Evolutionary conservation across 2,888 invertebrate genomes (phyloP), one percentile per base, ranked within the genome.

Genomic region (Cantharis nigra): DNA sequence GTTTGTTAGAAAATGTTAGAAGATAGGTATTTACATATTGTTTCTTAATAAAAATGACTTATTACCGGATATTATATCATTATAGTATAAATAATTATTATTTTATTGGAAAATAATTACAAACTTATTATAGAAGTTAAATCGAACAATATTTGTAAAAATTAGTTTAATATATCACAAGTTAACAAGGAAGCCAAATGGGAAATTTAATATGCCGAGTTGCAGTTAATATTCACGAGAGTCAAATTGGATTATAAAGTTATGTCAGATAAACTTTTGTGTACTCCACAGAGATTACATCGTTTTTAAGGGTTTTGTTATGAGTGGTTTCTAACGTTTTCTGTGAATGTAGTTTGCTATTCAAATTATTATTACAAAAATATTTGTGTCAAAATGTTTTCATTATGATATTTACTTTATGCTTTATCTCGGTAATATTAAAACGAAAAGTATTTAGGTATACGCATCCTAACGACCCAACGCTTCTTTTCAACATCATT

Each of bases 191-290:
- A 70, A 70, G 70, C 74, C 69, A 74, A 74, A 70, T 69, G 69
- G 74, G 70, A 63, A 74, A 74, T 69, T 74, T 74, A 74, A 74
- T 74, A 74, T 74, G 74, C 74, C 28, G 64, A 63, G 74, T 28
- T 77, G 71, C 76, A 73, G 77, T 78, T 78, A 79, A 79, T 78
- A 78, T 79, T 73, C 75, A 74, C 75, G 78, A 79, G 77, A 78
- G 73, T 79, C 71, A 79, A 78, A 79, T 79, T 79, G 79, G 77
- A 79, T 79, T 79, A 79, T 78, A 77, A 79, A 79, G 79, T 79
- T 79, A 71, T 70, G 79, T 72, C 77, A 77, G 79, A 77, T 74
- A 64, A 74, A 74, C 69, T 74, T 74, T 74, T 74, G 70, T 74
- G 74, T 74, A 70, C 64, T 69, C 74, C 74, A 69, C 18, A 49